Evolutionary conservation across 2,113 vertebrate genomes (phyloP).

Genomic region (Himantopus leucocephalus): DNA sequence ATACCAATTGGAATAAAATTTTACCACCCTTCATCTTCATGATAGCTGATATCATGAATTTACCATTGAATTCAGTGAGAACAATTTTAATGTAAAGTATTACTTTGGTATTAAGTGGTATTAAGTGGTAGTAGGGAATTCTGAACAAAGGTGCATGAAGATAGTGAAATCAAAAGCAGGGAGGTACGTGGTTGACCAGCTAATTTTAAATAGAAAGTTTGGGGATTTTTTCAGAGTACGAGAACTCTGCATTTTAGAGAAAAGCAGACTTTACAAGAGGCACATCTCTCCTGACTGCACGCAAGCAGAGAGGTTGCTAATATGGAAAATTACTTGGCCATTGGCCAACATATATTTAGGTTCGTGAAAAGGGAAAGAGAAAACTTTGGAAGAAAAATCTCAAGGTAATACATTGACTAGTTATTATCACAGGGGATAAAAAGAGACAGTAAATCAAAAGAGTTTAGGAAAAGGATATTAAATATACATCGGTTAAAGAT

Average conservation of each 20-base stretch:
- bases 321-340: constrained; percentile 65
- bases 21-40: not conserved
- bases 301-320: constrained; percentile 50
- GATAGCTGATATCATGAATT: not conserved
- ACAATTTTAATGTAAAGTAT: not conserved
- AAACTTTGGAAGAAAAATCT: constrained; percentile 51
- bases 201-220: constrained; percentile 39
- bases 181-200: not conserved
- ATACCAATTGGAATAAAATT: not conserved
- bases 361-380: constrained; percentile 10
- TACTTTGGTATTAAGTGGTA: not conserved
- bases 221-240: constrained; percentile 29
- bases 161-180: constrained; percentile 22
- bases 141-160: not conserved
- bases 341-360: constrained; percentile 43
- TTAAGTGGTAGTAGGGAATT: not conserved
- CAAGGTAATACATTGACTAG: constrained; percentile 35
- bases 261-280: constrained; percentile 21
- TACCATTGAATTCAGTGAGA: not conserved
- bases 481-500: not conserved
- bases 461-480: constrained; percentile 7
- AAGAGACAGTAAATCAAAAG: constrained; percentile 26
- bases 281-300: constrained; percentile 35
- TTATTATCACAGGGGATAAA: constrained; percentile 39
- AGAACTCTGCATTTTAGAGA: not conserved